Evolutionary conservation across 2,113 vertebrate genomes (phyloP).

Genomic region (Helogale parvula): DNA sequence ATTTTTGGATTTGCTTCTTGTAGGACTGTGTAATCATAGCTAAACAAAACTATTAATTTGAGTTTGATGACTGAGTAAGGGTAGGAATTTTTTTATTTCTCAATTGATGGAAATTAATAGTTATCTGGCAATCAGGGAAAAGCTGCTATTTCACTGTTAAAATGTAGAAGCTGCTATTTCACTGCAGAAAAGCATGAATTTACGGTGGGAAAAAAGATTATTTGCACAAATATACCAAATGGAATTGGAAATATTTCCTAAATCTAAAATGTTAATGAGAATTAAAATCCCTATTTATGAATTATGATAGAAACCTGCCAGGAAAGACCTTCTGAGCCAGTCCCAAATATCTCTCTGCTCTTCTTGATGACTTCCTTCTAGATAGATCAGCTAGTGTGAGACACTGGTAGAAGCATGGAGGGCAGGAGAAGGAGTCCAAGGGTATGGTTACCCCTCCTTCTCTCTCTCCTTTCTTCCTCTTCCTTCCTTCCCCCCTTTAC

Average conservation of each 20-base stretch:
- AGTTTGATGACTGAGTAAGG: constrained; percentile 54
- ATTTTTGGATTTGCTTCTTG: constrained; percentile 53
- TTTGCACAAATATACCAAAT: constrained; percentile 16
- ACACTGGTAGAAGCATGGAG: neutral
- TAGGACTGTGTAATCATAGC: constrained; percentile 34
- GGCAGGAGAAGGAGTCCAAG: neutral
- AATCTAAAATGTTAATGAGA: constrained; percentile 25
- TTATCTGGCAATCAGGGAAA: constrained; percentile 50
- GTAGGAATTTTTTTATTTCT: constrained; percentile 56
- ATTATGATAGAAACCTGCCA: neutral
- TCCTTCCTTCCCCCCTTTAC: neutral
- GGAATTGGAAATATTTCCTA: constrained; percentile 19
- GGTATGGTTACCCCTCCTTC: rapidly evolving
- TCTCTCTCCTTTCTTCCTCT: rapidly evolving
- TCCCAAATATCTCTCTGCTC: neutral
- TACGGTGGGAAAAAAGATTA: neutral
- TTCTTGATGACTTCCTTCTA: neutral
- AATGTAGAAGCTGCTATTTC: constrained; percentile 1
- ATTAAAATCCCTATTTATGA: constrained; percentile 7
- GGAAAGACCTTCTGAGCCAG: neutral
- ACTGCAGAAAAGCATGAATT: constrained; percentile 42
- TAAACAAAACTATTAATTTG: constrained; percentile 62
- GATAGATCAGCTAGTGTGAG: neutral
- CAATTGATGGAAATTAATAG: constrained; percentile 58
- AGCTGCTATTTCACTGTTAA: constrained; percentile 35